Base-by-base conservation (phyloP, 2,888 invertebrate species). In the Luperina nickerlii region DNA sequence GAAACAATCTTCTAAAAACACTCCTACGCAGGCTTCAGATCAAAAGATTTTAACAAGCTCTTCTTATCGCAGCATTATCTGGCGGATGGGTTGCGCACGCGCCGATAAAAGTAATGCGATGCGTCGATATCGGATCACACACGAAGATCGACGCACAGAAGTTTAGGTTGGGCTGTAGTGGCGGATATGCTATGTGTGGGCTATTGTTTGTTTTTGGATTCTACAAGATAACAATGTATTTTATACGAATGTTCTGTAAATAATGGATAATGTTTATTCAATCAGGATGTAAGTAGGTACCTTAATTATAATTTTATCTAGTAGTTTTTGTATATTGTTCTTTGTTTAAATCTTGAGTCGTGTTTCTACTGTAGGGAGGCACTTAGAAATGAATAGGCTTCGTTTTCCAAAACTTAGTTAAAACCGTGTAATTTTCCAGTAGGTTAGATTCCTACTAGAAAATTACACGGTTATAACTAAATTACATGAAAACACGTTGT, bases 31-130 rank as follows among this genome's bases (percentile, higher is more conserved):
- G 51, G 78, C 27, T 63, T 81, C 20, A 86, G 87, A 84, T 86
- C 85, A 81, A 84, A 87, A 82, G 88, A 82, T 88, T 84, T 85
- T 89, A 88, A 89, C 90, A 88, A 89, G 90, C 87, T 63, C 79
- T 80, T 80, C 79, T 89, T 82, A 89, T 89, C 85, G 83, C 73
- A 70, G 81, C 82, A 83, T 84, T 84, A 89, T 89, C 89, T 82
- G 38, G 62, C 63, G 76, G 80, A 88, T 79, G 78, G 80, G 79
- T 63, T 81, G 90, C 88, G 89, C 89, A 89, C 89, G 89, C 90
- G 89, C 78, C 88, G 88, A 84, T 89, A 88, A 89, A 89, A 88
- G 85, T 84, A 87, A 89, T 87, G 90, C 76, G 63, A 88, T 89
- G 87, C 82, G 88, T 68, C 74, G 88, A 85, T 89, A 87, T 83